Evolutionary conservation across 1,140 invertebrate genomes (phyloP).

Genomic region (Apis mellifera): DNA sequence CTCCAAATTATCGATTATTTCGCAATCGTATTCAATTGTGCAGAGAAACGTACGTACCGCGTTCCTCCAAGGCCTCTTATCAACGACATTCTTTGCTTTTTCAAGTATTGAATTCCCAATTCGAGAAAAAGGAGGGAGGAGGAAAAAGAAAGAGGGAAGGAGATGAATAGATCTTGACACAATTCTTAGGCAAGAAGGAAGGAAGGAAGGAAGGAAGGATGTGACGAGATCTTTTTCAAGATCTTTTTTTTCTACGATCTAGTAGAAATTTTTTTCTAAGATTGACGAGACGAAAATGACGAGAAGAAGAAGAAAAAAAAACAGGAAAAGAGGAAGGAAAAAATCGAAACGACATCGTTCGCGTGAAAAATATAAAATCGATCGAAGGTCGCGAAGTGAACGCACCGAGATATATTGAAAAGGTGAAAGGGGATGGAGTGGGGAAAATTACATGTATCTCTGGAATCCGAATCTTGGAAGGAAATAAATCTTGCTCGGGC

Average conservation of each 20-base stretch:
- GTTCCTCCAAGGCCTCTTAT: not conserved
- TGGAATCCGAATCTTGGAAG: constrained; percentile 59
- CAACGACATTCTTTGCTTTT: not conserved
- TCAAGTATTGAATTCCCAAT: not conserved
- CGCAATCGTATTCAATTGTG: not conserved
- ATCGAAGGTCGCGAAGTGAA: not conserved
- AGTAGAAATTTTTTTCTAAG: not conserved
- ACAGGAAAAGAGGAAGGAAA: not conserved
- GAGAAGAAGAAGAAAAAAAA: not conserved
- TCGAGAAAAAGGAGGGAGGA: not conserved
- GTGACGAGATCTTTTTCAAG: too few relatives aligned
- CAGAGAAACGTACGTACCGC: not conserved
- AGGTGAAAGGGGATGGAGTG: constrained; percentile 30
- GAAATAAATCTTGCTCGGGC: constrained; percentile 39
- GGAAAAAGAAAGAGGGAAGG: not conserved
- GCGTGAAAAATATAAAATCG: not conserved
- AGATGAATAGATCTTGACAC: not conserved
- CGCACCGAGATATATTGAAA: not conserved
- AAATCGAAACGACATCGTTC: too few relatives aligned
- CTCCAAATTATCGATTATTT: constrained; percentile 34
- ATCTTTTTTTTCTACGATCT: not conserved
- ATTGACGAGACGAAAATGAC: not conserved
- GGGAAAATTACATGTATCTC: constrained; percentile 52
- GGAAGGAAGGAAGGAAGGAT: too few relatives aligned
- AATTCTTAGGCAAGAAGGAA: too few relatives aligned